Evolutionary conservation across 2,797 vertebrate species (phyloP).

Genomic region (Takifugu ocellatus): DNA sequence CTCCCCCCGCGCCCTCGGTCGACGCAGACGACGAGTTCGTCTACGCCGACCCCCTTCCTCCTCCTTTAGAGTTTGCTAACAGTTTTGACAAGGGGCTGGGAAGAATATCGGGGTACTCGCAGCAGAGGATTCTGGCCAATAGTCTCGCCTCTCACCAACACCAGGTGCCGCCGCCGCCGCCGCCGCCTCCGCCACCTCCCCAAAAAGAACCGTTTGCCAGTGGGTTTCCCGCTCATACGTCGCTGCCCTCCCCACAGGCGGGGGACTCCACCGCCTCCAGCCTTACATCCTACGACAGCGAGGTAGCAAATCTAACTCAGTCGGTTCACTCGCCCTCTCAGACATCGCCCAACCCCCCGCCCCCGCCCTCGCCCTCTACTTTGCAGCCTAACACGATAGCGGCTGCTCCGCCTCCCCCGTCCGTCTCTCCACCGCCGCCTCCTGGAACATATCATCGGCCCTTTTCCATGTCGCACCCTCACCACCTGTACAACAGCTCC

Average conservation of each 20-base stretch:
- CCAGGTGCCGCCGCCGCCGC: conserved; percentile 51
- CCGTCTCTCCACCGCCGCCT: conserved; percentile 76
- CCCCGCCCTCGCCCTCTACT: conserved; percentile 65
- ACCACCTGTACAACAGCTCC: conserved; percentile 78
- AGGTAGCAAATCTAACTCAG: conserved; percentile 91
- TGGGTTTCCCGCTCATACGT: conserved; percentile 67
- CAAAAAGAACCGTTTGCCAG: conserved; percentile 69
- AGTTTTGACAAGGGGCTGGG: conserved; percentile 81
- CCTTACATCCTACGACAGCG: conserved; percentile 91
- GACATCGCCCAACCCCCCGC: conserved; percentile 70
- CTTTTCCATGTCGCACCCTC: conserved; percentile 70
- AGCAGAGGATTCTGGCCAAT: conserved; percentile 50
- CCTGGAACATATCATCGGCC: conserved; percentile 74
- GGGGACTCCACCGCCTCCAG: conserved; percentile 90
- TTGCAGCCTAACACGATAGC: conserved; percentile 55
- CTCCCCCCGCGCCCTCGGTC: conserved; percentile 88
- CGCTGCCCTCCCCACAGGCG: conserved; percentile 75
- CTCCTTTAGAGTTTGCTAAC: conserved; percentile 89
- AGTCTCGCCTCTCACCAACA: conserved; percentile 55
- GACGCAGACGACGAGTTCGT: conserved; percentile 90
- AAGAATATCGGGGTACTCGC: conserved; percentile 56
- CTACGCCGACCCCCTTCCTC: conserved; percentile 87
- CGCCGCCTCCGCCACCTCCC: conserved; percentile 52
- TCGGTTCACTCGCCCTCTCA: conserved; percentile 74
- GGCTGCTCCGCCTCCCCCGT: conserved; percentile 70